Base-by-base conservation (phyloP, 2,888 invertebrate genomes). In the Andrena fulva region DNA sequence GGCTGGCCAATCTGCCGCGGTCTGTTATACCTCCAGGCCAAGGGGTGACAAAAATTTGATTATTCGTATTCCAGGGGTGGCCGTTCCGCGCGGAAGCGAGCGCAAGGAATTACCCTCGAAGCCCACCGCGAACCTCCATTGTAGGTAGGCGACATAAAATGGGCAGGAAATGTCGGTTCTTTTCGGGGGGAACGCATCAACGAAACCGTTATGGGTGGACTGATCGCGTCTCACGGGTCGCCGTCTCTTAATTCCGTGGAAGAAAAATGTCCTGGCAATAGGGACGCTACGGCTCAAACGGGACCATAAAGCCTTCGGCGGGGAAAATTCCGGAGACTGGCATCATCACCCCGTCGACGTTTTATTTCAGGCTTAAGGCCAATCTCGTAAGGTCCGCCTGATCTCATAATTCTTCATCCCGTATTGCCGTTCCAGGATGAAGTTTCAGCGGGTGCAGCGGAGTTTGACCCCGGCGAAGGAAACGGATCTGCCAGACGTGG, bases 361-460 rank as follows among this genome's bases (percentile, higher is more conserved):
- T 85, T 85, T 82, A 85, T 83, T 77, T 73, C 62, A 33, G 59
- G 86, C 79, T 86, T 86, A 86, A 67, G 84, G 71, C 60, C 86
- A 77, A 86, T 78, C 84, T 86, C 70, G 56, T 7, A 35, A 24
- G 79, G 24, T 48, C 60, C 77, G 29, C 60, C 16, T 60, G 56
- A 59, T 82, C 64, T 59, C 67, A 80, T 80, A 63, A 82, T 66
- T 64, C 73, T 73, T 74, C 78, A 50, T 78, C 50, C 70, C n/a
- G 60, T 48, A 5, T 10, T 35, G 56, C n/a, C 20, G 33, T 54
- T 60, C 27, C 29, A 10, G 54, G 52, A 77, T 67, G 70, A 80
- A 64, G 64, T 67, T 62, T 35, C 74, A 24, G 10, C 24, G 50
- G 60, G 2, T 20, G n/a, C 70, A 29, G 6, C 52, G 6, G n/a